Base-by-base conservation (phyloP, 2,797 vertebrate species). In the Gambusia yucatana region DNA sequence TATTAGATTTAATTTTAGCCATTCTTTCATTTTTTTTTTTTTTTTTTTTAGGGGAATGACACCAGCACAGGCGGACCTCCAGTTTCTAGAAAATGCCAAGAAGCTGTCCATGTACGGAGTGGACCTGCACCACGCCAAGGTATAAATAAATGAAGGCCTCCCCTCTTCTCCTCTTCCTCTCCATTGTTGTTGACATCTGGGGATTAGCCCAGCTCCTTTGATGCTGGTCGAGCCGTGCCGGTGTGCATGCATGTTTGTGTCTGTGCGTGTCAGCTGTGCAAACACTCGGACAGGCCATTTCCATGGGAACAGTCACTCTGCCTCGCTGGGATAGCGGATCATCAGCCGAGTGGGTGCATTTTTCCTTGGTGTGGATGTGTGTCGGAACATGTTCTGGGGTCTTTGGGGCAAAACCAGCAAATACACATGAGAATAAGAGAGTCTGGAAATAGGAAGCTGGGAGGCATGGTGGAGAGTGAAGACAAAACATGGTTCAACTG, bases 51-150 rank as follows among this genome's bases (percentile, higher is more conserved):
- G 98, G 95, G 98, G 98, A 79, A 96, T 99, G 96, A 97, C 97
- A 91, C 98, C 98, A 88, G 98, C 98, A 77, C 97, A 98, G 82
- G 98, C 98, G 0, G 98, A 99, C 86, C 83, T 95, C 73, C 97
- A 98, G 91, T 99, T 99, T 94, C 93, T 99, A 95, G 98, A 99
- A 96, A 99, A 98, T 74, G 98, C 98, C 72, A 99, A 99, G 96
- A 98, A 98, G 77, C 96, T 99, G 65, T 98, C 98, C 76, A 99
- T 99, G 98, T 99, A 99, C 0, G 98, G 98, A 0, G 97, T 99
- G 82, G 98, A 99, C 92, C 95, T 99, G 73, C 98, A 99, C 94
- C 97, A 97, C 55, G 98, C 98, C 70, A 99, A 99, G 98, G 98
- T 99, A 97, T 72, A 52, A 82, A 84, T 13, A 36, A 63, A 97